Conservation (phyloP, 1,140 invertebrate species). For the Parasteatoda tepidariorum region DNA sequence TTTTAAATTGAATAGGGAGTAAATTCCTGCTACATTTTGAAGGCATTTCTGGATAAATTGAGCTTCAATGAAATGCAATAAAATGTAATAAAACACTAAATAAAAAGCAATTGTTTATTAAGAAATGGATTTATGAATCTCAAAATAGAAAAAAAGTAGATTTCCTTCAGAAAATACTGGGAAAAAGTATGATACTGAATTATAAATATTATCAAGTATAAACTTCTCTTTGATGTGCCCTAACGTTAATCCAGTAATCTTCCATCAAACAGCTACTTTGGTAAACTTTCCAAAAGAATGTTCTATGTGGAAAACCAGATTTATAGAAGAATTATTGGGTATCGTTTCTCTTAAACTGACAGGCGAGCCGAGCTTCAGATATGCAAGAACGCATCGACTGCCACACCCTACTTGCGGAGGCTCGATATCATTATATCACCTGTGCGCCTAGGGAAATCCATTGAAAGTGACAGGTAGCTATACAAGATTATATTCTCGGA, state of each 20-base stretch:
- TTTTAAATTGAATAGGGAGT: too few species aligned
- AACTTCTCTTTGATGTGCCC: too few species aligned
- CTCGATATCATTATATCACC: conserved; percentile 52
- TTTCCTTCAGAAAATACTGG: too few species aligned
- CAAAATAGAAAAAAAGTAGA: too few species aligned
- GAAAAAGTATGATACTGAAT: too few species aligned
- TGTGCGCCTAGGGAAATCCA: conserved; percentile 45
- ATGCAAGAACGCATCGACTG: conserved; percentile 18
- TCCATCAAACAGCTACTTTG: conserved; percentile 29
- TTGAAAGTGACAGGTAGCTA: conserved; percentile 54
- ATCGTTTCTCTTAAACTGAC: conserved; percentile 37
- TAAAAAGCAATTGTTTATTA: too few species aligned
- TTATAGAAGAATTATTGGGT: conserved; percentile 31
- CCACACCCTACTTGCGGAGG: conserved; percentile 5
- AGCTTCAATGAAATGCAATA: too few species aligned
- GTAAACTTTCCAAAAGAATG: conserved; percentile 20
- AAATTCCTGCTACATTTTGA: too few species aligned
- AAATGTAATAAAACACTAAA: too few species aligned
- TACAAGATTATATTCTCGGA: conserved; percentile 44
- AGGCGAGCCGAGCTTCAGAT: conserved; percentile 9
- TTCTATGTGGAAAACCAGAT: conserved; percentile 18
- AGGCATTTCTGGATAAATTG: too few species aligned
- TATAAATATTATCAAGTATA: too few species aligned
- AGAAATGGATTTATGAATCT: too few species aligned
- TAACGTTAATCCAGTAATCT: conserved; percentile 22